These are phyloP conservation scores for Cherax destructor DNA, from an alignment of 1,140 invertebrate genomes.

Conservation along the genomic window DNA sequence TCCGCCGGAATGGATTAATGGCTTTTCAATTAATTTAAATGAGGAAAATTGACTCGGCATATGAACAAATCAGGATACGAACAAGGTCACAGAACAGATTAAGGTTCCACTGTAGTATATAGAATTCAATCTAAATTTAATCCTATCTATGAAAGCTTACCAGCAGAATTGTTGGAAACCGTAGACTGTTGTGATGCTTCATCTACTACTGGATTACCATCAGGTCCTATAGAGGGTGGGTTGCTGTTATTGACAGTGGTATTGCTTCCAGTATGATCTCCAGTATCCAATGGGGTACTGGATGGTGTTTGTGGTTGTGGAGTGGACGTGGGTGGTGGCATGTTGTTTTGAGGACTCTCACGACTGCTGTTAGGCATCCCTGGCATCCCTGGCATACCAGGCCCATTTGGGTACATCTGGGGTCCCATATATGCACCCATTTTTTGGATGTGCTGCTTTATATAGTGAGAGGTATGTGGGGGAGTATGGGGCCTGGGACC, in stretches of 20 bases:
- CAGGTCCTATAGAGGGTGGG: slow-evolving; percentile 83
- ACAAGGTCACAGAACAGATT: too few relatives aligned
- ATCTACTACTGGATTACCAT: slow-evolving; percentile 86
- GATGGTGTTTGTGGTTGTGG: slow-evolving; percentile 75
- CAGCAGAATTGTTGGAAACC: slow-evolving; percentile 88
- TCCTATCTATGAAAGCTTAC: slow-evolving; percentile 18
- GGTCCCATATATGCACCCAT: slow-evolving; percentile 69
- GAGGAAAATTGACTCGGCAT: too few relatives aligned
- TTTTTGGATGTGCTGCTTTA: slow-evolving; percentile 81
- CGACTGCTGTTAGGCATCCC: slow-evolving; percentile 75
- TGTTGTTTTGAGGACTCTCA: slow-evolving; percentile 80
- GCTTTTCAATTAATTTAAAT: too few relatives aligned
- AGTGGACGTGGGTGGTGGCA: slow-evolving; percentile 76
- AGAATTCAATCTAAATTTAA: too few relatives aligned
- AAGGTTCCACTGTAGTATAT: too few relatives aligned
- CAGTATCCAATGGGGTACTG: slow-evolving; percentile 60
- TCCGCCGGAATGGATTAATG: too few relatives aligned
- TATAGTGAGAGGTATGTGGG: slow-evolving; percentile 75
- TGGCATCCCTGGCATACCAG: slow-evolving; percentile 60
- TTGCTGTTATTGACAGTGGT: slow-evolving; percentile 65
- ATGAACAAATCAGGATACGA: too few relatives aligned
- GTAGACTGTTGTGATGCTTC: slow-evolving; percentile 94
- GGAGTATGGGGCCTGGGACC: slow-evolving; percentile 71
- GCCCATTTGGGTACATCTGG: slow-evolving; percentile 71
- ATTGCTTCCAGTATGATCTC: slow-evolving; percentile 69